Evolutionary conservation across 2,113 vertebrate genomes (phyloP).

Genomic region (Australoheros scitulus): DNA sequence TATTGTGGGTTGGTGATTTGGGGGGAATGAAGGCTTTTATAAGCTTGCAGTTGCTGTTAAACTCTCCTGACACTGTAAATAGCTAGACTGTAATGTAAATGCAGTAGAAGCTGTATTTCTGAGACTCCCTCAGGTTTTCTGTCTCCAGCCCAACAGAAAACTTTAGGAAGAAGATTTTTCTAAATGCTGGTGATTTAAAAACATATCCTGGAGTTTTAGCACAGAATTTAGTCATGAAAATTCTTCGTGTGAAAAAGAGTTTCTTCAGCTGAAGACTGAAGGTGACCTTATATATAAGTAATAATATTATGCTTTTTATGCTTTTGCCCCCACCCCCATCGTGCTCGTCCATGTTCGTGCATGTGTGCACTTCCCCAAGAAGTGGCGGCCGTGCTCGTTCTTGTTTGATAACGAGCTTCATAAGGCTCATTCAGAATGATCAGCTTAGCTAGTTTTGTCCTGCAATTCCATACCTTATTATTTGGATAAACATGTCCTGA

Average conservation of each 20-base stretch:
- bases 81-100: constrained; percentile 12
- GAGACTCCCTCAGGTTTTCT: constrained; percentile 5
- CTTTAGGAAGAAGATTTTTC: constrained; percentile 20
- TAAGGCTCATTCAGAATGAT: too few species aligned
- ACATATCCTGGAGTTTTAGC: not conserved
- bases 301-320: too few species aligned
- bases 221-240: constrained; percentile 18
- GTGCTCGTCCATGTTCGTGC: too few species aligned
- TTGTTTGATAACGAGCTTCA: too few species aligned
- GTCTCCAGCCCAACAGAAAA: constrained; percentile 13
- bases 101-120: constrained; percentile 18
- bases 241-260: not conserved
- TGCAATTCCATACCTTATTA: too few species aligned
- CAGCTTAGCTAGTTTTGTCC: too few species aligned
- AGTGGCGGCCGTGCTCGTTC: too few species aligned
- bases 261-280: constrained; percentile 6
- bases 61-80: not conserved
- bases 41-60: not conserved
- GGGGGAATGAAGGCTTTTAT: not conserved
- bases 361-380: too few species aligned
- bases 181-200: not conserved
- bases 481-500: too few species aligned
- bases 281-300: constrained; percentile 9
- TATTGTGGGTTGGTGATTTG: constrained; percentile 7
- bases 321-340: too few species aligned